Evolutionary conservation across 2,113 vertebrate species (phyloP), one percentile per base, ranked within the genome.

Genomic region (Rousettus leschenaultii): DNA sequence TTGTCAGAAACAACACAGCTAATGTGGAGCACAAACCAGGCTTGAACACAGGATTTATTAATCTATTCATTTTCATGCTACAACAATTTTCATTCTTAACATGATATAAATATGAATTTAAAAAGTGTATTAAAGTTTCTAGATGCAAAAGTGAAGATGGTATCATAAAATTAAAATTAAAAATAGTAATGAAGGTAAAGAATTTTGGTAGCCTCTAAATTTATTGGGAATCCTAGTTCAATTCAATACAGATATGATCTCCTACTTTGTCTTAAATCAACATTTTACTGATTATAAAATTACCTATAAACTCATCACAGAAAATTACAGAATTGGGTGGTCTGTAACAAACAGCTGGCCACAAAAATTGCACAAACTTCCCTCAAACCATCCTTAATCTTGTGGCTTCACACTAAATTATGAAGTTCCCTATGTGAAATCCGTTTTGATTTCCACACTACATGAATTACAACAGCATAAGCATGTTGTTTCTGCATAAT

Each of bases 381-480:
- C 85, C 53, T 59, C 9, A 43, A 93, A 43, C 85, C 87, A 55
- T 38, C 73, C 40, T 71, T 80, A 95, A 94, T 89, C 86, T 0
- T 95, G 88, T 96, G 86, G 68, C 1, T 1, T 43, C 74, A 88
- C 7, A 96, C 79, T 82, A 48, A 82, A 77, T 85, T 79, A 97
- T 89, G n/a, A 97, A 96, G 94, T 94, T 95, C 85, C 68, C 55
- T 86, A 92, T 35, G 80, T 94, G 95, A 97, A 97, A 92, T 7
- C 21, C 21, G 11, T 91, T 48, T 79, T 97, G 51, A 97, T 98
- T 97, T 55, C 97, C 90, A 63, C 71, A 97, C 24, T 43, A 83
- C 86, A 68, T 66, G 43, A 96, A 95, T 95, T 97, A 96, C 88
- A 97, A 95, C 70, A 97, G 94, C 40, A 86, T 68, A 85, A 93